Evolutionary conservation across 2,797 vertebrate genomes (phyloP).

Genomic region (Poecilia wingei): DNA sequence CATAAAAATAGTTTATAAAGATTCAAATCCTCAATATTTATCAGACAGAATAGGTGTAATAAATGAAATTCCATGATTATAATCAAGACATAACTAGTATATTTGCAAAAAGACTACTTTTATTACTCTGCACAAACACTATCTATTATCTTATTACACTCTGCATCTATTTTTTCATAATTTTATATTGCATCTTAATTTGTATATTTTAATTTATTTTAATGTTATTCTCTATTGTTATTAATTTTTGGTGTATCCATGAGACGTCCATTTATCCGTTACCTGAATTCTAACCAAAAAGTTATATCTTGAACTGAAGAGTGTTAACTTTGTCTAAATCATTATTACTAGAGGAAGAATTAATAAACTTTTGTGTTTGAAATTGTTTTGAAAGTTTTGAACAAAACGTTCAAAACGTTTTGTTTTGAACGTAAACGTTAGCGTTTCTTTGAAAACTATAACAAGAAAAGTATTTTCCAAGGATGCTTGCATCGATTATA

Average conservation of each 20-base stretch:
- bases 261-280: neutral
- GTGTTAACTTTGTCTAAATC: neutral
- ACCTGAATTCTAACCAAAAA: neutral
- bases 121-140: neutral
- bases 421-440: neutral
- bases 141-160: neutral
- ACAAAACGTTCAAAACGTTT: too few species aligned
- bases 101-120: neutral
- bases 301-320: neutral
- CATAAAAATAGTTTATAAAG: neutral
- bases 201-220: neutral
- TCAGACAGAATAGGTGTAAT: neutral
- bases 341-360: neutral
- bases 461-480: neutral
- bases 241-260: neutral
- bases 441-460: neutral
- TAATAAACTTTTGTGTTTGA: neutral
- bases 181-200: neutral
- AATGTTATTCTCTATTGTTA: neutral
- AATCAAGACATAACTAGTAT: neutral
- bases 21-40: neutral
- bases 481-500: neutral
- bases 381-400: neutral
- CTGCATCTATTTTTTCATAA: neutral
- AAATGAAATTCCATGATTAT: neutral